Evolutionary conservation across 2,797 vertebrate genomes (phyloP), one percentile per base, ranked within the genome.

Genomic region (Typhlichthys subterraneus): DNA sequence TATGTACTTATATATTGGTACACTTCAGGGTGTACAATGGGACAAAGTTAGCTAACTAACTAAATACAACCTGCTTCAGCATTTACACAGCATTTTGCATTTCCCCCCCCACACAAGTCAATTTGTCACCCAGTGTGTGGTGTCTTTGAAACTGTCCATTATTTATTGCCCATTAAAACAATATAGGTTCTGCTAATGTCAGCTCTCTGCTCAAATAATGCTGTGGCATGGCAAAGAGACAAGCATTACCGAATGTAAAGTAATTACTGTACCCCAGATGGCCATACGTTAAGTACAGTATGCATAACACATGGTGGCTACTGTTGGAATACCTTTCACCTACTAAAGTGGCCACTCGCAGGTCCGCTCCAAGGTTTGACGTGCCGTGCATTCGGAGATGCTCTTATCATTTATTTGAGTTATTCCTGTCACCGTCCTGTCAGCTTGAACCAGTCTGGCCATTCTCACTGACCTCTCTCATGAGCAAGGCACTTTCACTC

Each of bases 111-210:
- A 65, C 61, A 48, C 48, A 56, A 56, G 51, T 65, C 75, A 78
- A 72, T 75, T 83, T 81, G 59, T 80, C 73, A 79, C 54, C 62
- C 79, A 72, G 79, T 80, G 70, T 62, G 64, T 63, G 53, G 53
- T 70, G 45, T 72, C 82, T 61, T 73, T 73, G 61, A 80, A 80
- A 76, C 13, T 57, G 65, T 79, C 81, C 80, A 68, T 77, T 84
- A 72, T 86, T 87, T 81, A 85, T 76, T 79, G 73, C 51, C 69
- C 62, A 82, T 87, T 87, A 85, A 84, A 23, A 87, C 69, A 72
- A 70, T 75, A 82, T 82, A 76, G 52, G 42, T 82, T 76, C 56
- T 85, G 82, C 76, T 81, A 72, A 70, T 71, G 82, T 85, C 85
- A 86, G 83, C 83, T 66, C 48, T 75, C 81, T 59, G 63, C 31